These are phyloP conservation scores for Falcaria lacertinaria DNA, from an alignment of 2,888 invertebrate genomes.

Conservation along the genomic window DNA sequence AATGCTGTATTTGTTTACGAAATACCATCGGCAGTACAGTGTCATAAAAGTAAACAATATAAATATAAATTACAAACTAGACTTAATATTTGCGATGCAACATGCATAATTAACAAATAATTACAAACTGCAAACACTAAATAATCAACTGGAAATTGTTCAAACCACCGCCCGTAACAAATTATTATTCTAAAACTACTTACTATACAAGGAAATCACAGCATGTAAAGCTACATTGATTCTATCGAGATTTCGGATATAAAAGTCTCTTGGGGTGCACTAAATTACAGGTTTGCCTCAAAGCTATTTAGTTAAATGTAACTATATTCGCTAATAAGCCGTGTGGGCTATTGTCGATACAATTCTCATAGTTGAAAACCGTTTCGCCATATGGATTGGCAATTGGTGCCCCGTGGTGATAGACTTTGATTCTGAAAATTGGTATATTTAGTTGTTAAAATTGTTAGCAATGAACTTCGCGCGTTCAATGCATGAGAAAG, in stretches of 20 bases:
- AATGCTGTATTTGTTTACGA: too few species aligned
- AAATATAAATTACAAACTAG: too few species aligned
- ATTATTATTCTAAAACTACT: constrained; percentile 51
- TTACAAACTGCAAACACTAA: constrained; percentile 38
- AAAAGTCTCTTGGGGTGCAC: constrained; percentile 54
- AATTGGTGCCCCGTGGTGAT: constrained; percentile 34
- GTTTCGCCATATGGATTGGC: constrained; percentile 48
- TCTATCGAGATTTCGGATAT: constrained; percentile 48
- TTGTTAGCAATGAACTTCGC: constrained; percentile 8
- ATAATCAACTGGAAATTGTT: constrained; percentile 43
- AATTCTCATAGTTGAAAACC: constrained; percentile 39
- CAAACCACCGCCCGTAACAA: constrained; percentile 32
- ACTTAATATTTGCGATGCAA: constrained; percentile 7
- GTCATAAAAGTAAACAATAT: too few species aligned
- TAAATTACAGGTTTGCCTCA: constrained; percentile 70
- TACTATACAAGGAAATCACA: constrained; percentile 44
- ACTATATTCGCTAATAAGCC: constrained; percentile 70
- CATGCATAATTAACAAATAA: constrained; percentile 37
- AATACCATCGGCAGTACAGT: too few species aligned
- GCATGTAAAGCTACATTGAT: constrained; percentile 63
- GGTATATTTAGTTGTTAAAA: neutral
- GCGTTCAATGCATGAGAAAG: too few species aligned
- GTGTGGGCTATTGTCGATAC: constrained; percentile 55
- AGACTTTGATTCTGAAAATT: neutral
- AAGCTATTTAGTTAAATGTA: constrained; percentile 62